Evolutionary conservation across 2,113 vertebrate species (phyloP).

Genomic region (Merops nubicus): DNA sequence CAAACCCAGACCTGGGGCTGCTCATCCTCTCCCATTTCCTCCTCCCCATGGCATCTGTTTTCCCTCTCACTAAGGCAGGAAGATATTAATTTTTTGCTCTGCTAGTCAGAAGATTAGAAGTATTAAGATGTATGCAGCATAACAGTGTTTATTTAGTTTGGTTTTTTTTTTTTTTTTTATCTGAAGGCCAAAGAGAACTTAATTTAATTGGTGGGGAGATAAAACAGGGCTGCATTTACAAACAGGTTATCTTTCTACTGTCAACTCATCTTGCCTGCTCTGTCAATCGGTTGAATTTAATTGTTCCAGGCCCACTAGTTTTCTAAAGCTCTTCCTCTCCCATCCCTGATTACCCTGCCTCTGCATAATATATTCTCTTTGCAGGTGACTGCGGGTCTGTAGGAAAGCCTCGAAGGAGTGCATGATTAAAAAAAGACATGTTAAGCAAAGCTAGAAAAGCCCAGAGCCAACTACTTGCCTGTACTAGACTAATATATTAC

Average conservation of each 20-base stretch:
- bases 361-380: constrained; percentile 44
- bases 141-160: constrained; percentile 71
- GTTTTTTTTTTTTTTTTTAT: constrained; percentile 44
- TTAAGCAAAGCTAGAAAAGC: constrained; percentile 37
- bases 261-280: constrained; percentile 44
- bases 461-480: not conserved
- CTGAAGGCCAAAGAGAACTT: constrained; percentile 72
- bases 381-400: constrained; percentile 17
- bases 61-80: constrained; percentile 59
- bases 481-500: not conserved
- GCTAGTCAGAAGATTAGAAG: constrained; percentile 81
- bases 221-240: constrained; percentile 68
- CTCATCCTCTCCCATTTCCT: constrained; percentile 42
- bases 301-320: constrained; percentile 70
- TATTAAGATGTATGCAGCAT: constrained; percentile 78
- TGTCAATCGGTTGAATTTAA: constrained; percentile 68
- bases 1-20: constrained; percentile 3
- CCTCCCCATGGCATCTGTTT: constrained; percentile 59
- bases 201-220: constrained; percentile 75
- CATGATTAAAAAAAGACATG: not conserved
- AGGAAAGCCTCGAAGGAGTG: constrained; percentile 43
- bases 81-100: constrained; percentile 84
- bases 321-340: constrained; percentile 64
- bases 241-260: constrained; percentile 71
- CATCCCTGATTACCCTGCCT: not conserved